Evolutionary conservation across 2,797 vertebrate species (phyloP), one percentile per base, ranked within the genome.

Genomic region (Coluber constrictor): DNA sequence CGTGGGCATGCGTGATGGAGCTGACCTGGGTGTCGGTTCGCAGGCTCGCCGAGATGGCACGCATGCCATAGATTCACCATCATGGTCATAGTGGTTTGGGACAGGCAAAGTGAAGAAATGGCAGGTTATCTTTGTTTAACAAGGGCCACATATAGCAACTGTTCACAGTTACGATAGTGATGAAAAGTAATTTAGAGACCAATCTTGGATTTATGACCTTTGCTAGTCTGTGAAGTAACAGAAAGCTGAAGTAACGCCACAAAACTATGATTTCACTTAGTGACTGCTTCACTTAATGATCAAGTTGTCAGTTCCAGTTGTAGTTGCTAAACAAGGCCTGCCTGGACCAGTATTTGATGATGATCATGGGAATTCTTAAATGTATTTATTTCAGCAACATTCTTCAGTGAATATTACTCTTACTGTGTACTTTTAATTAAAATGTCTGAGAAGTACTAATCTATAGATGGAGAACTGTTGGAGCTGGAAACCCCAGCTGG

Each of bases 341-440:
- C 16, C 16, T 74, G 32, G 32, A 74, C 3, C 16, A 37, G 70
- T 74, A 74, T 74, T 74, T 18, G 15, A 74, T 63, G 47, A 60
- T 59, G 37, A 59, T 87, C 91, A 3, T 83, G 43, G 25, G 29
- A 8, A 54, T 32, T 25, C 27, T 88, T 56, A 79, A 43, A 89
- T 87, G 86, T 29, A 83, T 61, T 89, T 93, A 23, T 66, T 95
- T 79, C 56, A 91, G 56, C 79, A 54, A 29, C 37, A 0, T 16
- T 16, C 87, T 63, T 90, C 27, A 90, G 92, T 37, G 66, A 60
- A n/a, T 66, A 87, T 60, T 86, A 60, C 11, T 5, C 60, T 43
- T 90, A 63, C 94, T 91, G 20, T 86, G 6, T 37, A 94, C 94
- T 91, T 94, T 93, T 91, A 89, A 90, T 83, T 47, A 93, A 86